Evolutionary conservation across 2,888 invertebrate genomes (phyloP), one percentile per base, ranked within the genome.

Genomic region (Herminia tarsipennalis): DNA sequence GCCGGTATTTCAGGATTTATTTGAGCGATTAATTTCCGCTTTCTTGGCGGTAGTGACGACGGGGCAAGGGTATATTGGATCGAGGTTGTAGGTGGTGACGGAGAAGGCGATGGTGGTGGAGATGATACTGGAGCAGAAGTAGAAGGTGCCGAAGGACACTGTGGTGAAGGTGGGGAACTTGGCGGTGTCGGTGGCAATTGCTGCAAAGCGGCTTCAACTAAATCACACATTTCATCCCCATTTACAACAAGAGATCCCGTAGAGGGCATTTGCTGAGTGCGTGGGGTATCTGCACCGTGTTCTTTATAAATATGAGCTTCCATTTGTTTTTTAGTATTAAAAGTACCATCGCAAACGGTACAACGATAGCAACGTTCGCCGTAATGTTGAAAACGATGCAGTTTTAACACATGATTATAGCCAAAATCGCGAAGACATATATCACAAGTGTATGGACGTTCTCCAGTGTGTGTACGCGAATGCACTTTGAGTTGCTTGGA

Each of bases 291-390:
- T n/a, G 93, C 90, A 17, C 93, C 85, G 66, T 91, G 91, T 64
- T 90, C 90, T 56, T 90, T 90, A 50, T 90, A 87, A 43, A 97
- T 97, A 82, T 98, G 97, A 9, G 95, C 94, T 78, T 97, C 97
- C 96, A 98, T 96, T 63, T 95, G 95, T 78, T 97, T 97, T 83
- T 97, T 97, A 16, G 96, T 97, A 70, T 95, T 96, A 76, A 98
- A 98, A 0, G 97, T 97, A 67, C 96, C 96, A 70, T 97, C 96
- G 83, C 98, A 98, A 14, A 97, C 95, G 2, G 97, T 97, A 82
- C 98, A 98, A 70, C 97, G 97, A 88, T 98, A 97, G 50, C 97
- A 97, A 73, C 97, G 97, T 77, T 97, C 96, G 0, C 97, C 97
- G 69, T 96, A 97, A 82, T 98, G 98, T 64, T 97, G 96, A 21